Evolutionary conservation across 2,888 invertebrate species (phyloP).

Genomic region (Oegoconia quadripuncta): DNA sequence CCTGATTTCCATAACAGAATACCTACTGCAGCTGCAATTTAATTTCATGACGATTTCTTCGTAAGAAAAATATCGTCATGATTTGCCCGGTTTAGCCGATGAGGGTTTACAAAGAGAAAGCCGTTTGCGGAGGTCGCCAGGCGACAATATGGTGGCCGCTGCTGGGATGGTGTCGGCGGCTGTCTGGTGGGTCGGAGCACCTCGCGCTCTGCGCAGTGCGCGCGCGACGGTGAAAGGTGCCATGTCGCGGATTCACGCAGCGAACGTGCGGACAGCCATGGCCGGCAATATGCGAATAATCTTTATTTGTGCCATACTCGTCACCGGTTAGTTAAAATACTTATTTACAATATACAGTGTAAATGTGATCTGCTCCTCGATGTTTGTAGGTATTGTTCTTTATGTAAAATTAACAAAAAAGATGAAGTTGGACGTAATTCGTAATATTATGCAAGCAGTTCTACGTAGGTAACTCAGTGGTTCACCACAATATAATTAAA

Average conservation of each 20-base stretch:
- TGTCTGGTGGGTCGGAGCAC: conserved; percentile 5
- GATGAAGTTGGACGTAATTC: conserved; percentile 30
- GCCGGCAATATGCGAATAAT: conserved; percentile 58
- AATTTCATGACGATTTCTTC: neutral
- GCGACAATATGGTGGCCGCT: conserved; percentile 38
- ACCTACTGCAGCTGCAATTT: too few relatives aligned
- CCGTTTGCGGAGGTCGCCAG: conserved; percentile 57
- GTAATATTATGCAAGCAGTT: conserved; percentile 65
- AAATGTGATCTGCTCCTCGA: conserved; percentile 1
- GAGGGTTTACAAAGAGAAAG: conserved; percentile 65
- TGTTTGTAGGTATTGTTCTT: neutral
- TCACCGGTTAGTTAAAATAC: conserved; percentile 57
- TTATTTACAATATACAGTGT: conserved; percentile 13
- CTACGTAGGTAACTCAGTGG: too few relatives aligned
- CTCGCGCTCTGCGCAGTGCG: conserved; percentile 49
- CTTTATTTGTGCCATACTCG: conserved; percentile 61
- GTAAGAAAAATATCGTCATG: conserved; percentile 11
- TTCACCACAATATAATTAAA: neutral
- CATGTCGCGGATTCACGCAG: conserved; percentile 54
- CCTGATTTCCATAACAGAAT: too few relatives aligned
- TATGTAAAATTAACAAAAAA: conserved; percentile 19
- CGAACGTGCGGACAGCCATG: conserved; percentile 49
- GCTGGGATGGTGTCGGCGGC: conserved; percentile 27
- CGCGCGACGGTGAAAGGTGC: conserved; percentile 71
- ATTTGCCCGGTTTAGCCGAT: conserved; percentile 31